These are phyloP conservation scores for Asteroscopus sphinx DNA, from an alignment of 2,888 invertebrate species.

Conservation along the genomic window DNA sequence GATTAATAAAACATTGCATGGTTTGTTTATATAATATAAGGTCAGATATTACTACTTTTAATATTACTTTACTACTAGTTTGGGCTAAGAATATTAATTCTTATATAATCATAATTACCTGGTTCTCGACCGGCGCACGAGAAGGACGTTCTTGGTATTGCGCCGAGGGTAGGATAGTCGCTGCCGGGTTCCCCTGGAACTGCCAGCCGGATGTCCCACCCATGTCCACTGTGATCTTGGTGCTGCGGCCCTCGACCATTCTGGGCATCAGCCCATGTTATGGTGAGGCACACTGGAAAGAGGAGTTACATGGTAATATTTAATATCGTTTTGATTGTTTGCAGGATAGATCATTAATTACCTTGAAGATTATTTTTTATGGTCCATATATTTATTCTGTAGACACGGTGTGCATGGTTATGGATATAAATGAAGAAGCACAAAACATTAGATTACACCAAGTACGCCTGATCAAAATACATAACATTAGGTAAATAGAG, in stretches of 20 bases:
- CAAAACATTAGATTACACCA: too few relatives aligned
- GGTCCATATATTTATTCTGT: too few relatives aligned
- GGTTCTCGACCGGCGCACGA: constrained; percentile 90
- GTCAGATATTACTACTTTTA: too few relatives aligned
- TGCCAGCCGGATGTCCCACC: constrained; percentile 90
- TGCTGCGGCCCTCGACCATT: constrained; percentile 71
- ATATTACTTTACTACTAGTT: too few relatives aligned
- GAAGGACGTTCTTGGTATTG: constrained; percentile 91
- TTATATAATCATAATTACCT: constrained; percentile 80
- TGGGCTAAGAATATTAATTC: not conserved
- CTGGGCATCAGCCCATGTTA: constrained; percentile 67
- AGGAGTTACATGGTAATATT: constrained; percentile 1
- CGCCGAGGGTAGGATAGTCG: constrained; percentile 91
- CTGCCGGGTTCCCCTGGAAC: constrained; percentile 92
- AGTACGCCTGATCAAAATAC: too few relatives aligned
- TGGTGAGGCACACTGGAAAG: constrained; percentile 67
- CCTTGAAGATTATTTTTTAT: too few relatives aligned
- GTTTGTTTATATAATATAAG: too few relatives aligned
- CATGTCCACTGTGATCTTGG: constrained; percentile 77
- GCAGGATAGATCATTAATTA: too few relatives aligned
- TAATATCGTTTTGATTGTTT: not conserved
- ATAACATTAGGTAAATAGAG: too few relatives aligned
- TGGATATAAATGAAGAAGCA: too few relatives aligned
- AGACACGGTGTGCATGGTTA: too few relatives aligned
- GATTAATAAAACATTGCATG: too few relatives aligned